A percentile compares a stretch with the other conserved stretches of the same genome.
Evolutionary conservation across 2,888 invertebrate species (phyloP).

Genomic region (Heliconius sara): DNA sequence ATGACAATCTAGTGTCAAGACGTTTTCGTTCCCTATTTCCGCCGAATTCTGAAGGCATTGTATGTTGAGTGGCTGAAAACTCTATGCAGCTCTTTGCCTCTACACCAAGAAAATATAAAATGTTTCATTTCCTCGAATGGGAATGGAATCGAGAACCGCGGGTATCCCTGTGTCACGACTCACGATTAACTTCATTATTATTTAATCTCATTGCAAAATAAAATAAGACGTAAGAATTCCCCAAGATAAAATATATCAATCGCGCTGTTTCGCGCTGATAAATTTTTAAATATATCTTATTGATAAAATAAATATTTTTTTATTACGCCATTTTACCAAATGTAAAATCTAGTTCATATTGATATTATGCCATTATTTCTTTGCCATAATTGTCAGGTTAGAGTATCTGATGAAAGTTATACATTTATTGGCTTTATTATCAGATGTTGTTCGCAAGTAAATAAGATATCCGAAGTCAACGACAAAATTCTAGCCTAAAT

Average conservation of each 20-base stretch:
- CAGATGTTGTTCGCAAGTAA: background rate
- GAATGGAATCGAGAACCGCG: too few relatives aligned
- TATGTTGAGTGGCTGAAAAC: too few relatives aligned
- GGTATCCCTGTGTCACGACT: too few relatives aligned
- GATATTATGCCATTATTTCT: background rate
- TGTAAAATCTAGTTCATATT: background rate
- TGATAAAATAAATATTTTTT: background rate
- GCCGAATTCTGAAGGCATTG: too few relatives aligned
- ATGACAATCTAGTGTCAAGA: too few relatives aligned
- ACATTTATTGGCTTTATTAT: background rate
- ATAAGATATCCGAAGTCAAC: background rate
- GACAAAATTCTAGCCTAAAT: background rate
- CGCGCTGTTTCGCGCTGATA: too few relatives aligned
- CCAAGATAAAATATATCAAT: background rate
- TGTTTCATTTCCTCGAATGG: too few relatives aligned
- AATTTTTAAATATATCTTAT: too few relatives aligned
- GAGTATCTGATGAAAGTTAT: background rate
- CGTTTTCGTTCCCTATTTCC: too few relatives aligned
- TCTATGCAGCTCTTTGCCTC: too few relatives aligned
- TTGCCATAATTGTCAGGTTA: background rate
- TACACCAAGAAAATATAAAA: too few relatives aligned
- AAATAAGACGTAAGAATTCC: background rate
- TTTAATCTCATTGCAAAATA: background rate
- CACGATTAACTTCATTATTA: background rate
- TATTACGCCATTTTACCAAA: background rate